A percentile compares a stretch with the other conserved stretches of the same genome.
These are phyloP conservation scores for Eupeodes luniger DNA, from an alignment of 2,888 invertebrate species.

Conservation along the genomic window DNA sequence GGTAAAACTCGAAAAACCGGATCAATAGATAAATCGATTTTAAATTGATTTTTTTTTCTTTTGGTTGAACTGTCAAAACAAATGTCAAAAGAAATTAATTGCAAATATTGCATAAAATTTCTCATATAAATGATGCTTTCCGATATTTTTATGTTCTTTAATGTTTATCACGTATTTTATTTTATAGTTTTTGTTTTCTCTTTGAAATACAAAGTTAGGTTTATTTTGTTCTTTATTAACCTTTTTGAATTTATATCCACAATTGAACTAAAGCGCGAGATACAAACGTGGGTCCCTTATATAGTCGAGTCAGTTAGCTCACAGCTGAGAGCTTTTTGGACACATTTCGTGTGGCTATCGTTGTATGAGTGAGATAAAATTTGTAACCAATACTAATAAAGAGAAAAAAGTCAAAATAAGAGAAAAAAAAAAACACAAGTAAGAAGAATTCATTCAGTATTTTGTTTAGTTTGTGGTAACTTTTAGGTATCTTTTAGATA, in stretches of 20 bases:
- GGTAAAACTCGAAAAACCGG: conserved; percentile 64
- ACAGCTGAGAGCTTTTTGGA: conserved; percentile 52
- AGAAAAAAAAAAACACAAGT: conserved; percentile 9
- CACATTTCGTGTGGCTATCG: conserved; percentile 6
- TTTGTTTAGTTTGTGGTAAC: conserved; percentile 38
- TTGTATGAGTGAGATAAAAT: conserved; percentile 63
- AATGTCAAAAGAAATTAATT: conserved; percentile 17
- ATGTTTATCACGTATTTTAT: conserved; percentile 43
- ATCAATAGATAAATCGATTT: conserved; percentile 13
- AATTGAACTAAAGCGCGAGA: conserved; percentile 83
- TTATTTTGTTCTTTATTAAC: conserved; percentile 50
- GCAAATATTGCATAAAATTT: conserved; percentile 19
- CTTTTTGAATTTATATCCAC: conserved; percentile 81
- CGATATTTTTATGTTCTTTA: conserved; percentile 20
- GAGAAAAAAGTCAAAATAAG: conserved; percentile 10
- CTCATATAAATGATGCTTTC: conserved; percentile 10
- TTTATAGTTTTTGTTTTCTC: conserved; percentile 28
- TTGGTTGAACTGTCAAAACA: conserved; percentile 17
- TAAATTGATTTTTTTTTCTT: background rate
- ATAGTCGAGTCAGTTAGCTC: conserved; percentile 78
- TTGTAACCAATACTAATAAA: conserved; percentile 22
- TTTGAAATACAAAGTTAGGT: conserved; percentile 49
- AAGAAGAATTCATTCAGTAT: conserved; percentile 67
- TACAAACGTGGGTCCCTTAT: conserved; percentile 82
- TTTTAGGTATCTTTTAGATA: background rate